phyloP scores from a whole-genome alignment of 92 coral and sea anemone genomes.

The Porites cylindrica region DNA sequence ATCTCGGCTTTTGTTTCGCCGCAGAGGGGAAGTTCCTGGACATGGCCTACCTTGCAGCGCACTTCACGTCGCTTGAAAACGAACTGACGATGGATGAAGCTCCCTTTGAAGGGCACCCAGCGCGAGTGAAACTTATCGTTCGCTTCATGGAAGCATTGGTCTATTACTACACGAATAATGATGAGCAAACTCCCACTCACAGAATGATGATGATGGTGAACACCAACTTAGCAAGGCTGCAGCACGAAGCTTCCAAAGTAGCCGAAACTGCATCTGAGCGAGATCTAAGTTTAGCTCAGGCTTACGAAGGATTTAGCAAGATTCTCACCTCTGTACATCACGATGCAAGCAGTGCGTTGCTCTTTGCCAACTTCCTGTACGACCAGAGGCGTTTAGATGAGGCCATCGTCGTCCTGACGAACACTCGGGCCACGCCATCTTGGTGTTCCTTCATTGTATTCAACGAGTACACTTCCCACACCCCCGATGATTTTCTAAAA shows the following conservation, averaged over 20 bases:
- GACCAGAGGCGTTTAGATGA: slow-evolving; percentile 32
- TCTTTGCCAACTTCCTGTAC: slow-evolving; percentile 30
- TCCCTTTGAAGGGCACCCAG: slow-evolving; percentile 13
- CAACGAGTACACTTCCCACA: slow-evolving; percentile 40
- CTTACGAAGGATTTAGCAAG: slow-evolving; percentile 26
- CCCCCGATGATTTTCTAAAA: slow-evolving; percentile 28
- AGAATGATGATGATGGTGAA: slow-evolving; percentile 33
- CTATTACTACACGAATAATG: slow-evolving; percentile 17
- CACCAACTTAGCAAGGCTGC: slow-evolving; percentile 26
- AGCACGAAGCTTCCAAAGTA: slow-evolving; percentile 33
- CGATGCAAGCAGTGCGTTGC: slow-evolving; percentile 35
- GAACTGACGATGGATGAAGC: slow-evolving; percentile 30
- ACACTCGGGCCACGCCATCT: background rate
- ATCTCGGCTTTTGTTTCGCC: slow-evolving; percentile 30
- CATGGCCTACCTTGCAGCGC: slow-evolving; percentile 13
- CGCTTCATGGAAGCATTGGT: slow-evolving; percentile 36
- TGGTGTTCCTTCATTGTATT: slow-evolving; percentile 37
- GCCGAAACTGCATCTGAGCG: slow-evolving; percentile 3
- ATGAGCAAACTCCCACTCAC: background rate
- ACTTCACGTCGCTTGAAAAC: slow-evolving; percentile 15
- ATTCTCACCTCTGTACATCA: slow-evolving; percentile 30
- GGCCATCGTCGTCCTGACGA: slow-evolving; percentile 20
- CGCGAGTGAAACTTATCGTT: slow-evolving; percentile 16
- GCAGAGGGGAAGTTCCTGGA: slow-evolving; percentile 43
- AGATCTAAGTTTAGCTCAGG: background rate